Base-by-base conservation (phyloP, 2,113 vertebrate genomes). In the Alectura lathami region DNA sequence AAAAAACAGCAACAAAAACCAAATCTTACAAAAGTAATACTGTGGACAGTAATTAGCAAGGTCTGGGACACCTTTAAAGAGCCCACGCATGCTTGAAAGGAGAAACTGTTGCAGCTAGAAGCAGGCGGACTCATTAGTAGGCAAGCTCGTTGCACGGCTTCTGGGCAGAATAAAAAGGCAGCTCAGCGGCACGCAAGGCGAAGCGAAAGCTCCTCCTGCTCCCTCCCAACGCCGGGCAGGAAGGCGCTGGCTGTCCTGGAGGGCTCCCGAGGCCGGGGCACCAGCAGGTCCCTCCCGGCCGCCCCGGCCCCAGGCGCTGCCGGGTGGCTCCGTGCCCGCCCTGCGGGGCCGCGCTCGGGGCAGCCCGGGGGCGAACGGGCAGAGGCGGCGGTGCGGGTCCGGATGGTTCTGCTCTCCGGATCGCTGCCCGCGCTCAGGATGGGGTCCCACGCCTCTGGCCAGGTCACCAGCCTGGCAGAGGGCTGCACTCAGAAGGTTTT, bases 141-240 rank as follows among this genome's bases (percentile, higher is more conserved):
- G 75, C 23, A 62, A 80, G 87, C 77, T 92, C 64, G 85, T 64
- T 48, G 56, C 20, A 32, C 1, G 47, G 20, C 72, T 89, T 74
- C 91, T 73, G 47, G 43, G 68, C 80, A 94, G 67, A 94, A 90
- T 30, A 24, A 89, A 93, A 93, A 95, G 24, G 30, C 59, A 85
- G 2, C n/a, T 42, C 9, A 0, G 4, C 27, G 38, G 47, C 0
- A 8, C 75, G 60, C 62, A 89, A 83, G 76, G 29, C 32, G 73
- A 75, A 36, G 30, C 3, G 56, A 68, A 63, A 70, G 27, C 45
- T 17, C 36, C 79, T 50, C 76, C 70, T 47, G 47, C 15, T 5
- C 59, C 30, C 57, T 36, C 24, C 3, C 11, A 80, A 29, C 40
- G 18, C 26, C 27, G 38, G 26, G 36, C 38, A 29, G 17, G 8